These are phyloP conservation scores for Lanistes nyassanus DNA, from an alignment of 1,140 invertebrate genomes.

Conservation along the genomic window DNA sequence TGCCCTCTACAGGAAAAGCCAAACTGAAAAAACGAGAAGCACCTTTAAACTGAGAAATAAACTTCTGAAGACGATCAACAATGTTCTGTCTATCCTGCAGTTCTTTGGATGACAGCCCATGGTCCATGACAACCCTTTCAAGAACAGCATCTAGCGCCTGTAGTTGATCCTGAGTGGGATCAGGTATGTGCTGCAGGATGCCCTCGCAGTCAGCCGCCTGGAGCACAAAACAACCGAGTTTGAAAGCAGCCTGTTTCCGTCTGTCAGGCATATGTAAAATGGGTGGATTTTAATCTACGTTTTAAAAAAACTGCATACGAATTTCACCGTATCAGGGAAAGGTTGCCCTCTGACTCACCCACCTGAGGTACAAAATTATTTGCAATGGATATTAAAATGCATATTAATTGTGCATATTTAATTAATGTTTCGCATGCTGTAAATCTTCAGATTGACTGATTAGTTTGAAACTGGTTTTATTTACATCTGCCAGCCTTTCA, in stretches of 20 bases:
- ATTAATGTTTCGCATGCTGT: too few species aligned
- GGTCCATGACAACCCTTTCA: constrained; percentile 31
- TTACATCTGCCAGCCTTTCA: too few species aligned
- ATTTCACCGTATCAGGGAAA: not conserved
- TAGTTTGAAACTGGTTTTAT: too few species aligned
- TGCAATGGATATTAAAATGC: not conserved
- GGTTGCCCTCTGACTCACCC: not conserved
- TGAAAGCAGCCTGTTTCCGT: too few species aligned
- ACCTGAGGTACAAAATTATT: not conserved
- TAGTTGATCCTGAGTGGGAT: constrained; percentile 43
- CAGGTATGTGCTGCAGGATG: constrained; percentile 50
- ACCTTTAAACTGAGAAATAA: constrained; percentile 24
- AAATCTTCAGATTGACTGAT: too few species aligned
- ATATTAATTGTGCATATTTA: too few species aligned
- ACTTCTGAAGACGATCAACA: constrained; percentile 35
- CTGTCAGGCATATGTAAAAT: too few species aligned
- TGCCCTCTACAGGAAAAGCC: not conserved
- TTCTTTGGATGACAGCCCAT: constrained; percentile 41
- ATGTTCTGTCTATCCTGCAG: constrained; percentile 32
- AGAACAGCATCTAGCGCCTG: constrained; percentile 46
- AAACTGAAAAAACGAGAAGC: not conserved
- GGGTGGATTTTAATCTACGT: not conserved
- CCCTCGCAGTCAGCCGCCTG: constrained; percentile 46
- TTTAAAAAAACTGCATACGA: not conserved
- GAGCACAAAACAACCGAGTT: constrained; percentile 12